These are phyloP conservation scores for Rhipidura dahli DNA, from an alignment of 2,113 vertebrate genomes.

Conservation along the genomic window DNA sequence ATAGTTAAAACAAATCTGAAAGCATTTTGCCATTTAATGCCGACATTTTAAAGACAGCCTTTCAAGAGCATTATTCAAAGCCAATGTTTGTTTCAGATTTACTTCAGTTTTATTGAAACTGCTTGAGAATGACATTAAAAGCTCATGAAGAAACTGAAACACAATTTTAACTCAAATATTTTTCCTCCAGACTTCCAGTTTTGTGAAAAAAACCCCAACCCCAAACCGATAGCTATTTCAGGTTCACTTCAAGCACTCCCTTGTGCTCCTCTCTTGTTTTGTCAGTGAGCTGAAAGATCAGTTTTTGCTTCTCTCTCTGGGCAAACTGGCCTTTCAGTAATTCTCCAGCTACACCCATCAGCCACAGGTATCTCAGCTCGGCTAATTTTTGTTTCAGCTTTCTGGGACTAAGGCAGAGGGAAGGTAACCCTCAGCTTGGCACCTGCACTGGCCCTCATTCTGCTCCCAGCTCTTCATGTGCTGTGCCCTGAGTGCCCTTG, in stretches of 20 bases:
- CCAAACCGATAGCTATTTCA: not conserved
- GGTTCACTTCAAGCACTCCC: not conserved
- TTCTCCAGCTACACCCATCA: not conserved
- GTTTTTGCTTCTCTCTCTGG: not conserved
- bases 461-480: fast-evolving
- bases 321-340: not conserved
- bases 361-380: not conserved
- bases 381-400: not conserved
- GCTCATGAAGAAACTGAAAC: not conserved
- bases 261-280: not conserved
- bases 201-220: not conserved
- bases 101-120: not conserved
- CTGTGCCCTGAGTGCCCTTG: not conserved
- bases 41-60: conserved; percentile 2
- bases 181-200: not conserved
- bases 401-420: not conserved
- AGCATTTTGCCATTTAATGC: not conserved
- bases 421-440: not conserved
- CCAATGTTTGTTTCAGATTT: not conserved
- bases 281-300: not conserved
- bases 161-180: not conserved
- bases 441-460: fast-evolving
- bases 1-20: not conserved
- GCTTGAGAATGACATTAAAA: not conserved
- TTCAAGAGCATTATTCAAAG: not conserved